Evolutionary conservation across 2,888 invertebrate genomes (phyloP).

Genomic region (Caenorhabditis afra): DNA sequence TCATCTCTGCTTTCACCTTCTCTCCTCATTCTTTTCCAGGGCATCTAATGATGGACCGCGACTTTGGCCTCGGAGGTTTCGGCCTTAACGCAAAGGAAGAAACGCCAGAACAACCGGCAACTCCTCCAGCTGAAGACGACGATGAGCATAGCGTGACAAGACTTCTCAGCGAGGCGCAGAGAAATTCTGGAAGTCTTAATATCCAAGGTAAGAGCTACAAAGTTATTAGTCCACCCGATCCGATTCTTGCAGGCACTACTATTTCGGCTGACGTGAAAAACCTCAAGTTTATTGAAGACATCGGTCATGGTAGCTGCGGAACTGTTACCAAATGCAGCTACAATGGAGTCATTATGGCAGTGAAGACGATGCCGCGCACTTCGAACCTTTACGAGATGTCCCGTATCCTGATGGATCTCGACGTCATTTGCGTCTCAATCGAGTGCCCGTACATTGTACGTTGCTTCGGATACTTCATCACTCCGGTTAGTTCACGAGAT

Average conservation of each 20-base stretch:
- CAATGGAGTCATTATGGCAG: slow-evolving; percentile 77
- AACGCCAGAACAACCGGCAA: neutral
- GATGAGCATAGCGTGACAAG: slow-evolving; percentile 24
- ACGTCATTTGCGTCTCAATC: slow-evolving; percentile 96
- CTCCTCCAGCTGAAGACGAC: neutral
- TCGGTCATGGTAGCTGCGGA: slow-evolving; percentile 88
- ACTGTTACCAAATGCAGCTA: slow-evolving; percentile 94
- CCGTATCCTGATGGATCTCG: slow-evolving; percentile 97
- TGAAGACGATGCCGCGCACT: slow-evolving; percentile 90
- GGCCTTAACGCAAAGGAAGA: slow-evolving; percentile 12
- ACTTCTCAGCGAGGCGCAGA: slow-evolving; percentile 15
- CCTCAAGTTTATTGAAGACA: slow-evolving; percentile 81
- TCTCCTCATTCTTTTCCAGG: slow-evolving; percentile 6
- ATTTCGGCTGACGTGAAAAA: slow-evolving; percentile 66
- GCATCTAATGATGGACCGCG: slow-evolving; percentile 17
- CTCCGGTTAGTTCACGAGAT: slow-evolving; percentile 85
- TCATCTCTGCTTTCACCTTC: neutral
- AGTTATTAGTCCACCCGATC: too few relatives aligned
- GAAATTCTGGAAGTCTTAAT: slow-evolving; percentile 34
- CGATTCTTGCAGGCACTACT: slow-evolving; percentile 18
- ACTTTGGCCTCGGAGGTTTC: slow-evolving; percentile 25
- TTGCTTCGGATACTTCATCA: slow-evolving; percentile 97
- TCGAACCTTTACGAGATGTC: slow-evolving; percentile 97
- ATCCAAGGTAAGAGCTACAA: slow-evolving; percentile 2
- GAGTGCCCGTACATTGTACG: slow-evolving; percentile 97